phyloP scores from a whole-genome alignment of 2,797 vertebrate genomes.

The Phoebastria nigripes region DNA sequence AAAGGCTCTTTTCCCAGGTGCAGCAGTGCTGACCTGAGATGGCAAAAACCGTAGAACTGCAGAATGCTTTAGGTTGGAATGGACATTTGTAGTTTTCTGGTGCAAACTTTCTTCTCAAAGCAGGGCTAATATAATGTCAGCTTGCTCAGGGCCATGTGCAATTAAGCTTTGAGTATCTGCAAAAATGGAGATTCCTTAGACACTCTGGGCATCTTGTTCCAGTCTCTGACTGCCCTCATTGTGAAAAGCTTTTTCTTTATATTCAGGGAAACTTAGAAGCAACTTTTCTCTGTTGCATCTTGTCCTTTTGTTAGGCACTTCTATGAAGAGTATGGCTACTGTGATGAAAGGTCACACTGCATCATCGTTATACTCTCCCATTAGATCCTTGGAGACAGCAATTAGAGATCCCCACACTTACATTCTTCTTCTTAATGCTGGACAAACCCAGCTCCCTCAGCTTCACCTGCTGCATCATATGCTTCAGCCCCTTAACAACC shows the following conservation, averaged over 20 bases:
- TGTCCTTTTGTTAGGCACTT: background rate
- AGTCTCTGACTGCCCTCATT: background rate
- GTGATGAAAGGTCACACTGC: background rate
- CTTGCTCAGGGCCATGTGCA: background rate
- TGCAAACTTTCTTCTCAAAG: background rate
- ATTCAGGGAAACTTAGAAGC: background rate
- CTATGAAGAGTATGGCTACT: background rate
- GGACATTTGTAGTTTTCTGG: background rate
- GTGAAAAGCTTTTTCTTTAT: background rate
- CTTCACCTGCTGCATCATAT: background rate
- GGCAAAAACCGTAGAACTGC: rapidly evolving
- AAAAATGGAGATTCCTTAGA: background rate
- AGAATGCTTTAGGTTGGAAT: background rate
- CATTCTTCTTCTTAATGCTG: background rate
- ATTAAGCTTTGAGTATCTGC: background rate
- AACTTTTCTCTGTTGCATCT: background rate
- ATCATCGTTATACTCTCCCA: rapidly evolving
- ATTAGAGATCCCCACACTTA: background rate
- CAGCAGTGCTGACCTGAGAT: background rate
- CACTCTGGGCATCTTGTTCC: background rate
- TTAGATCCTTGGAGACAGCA: background rate
- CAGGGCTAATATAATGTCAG: background rate
- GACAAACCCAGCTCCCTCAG: background rate
- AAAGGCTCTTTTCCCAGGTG: background rate
- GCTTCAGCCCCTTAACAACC: background rate